phyloP scores from a whole-genome alignment of 2,113 vertebrate species.

The Ibidorhyncha struthersii region DNA sequence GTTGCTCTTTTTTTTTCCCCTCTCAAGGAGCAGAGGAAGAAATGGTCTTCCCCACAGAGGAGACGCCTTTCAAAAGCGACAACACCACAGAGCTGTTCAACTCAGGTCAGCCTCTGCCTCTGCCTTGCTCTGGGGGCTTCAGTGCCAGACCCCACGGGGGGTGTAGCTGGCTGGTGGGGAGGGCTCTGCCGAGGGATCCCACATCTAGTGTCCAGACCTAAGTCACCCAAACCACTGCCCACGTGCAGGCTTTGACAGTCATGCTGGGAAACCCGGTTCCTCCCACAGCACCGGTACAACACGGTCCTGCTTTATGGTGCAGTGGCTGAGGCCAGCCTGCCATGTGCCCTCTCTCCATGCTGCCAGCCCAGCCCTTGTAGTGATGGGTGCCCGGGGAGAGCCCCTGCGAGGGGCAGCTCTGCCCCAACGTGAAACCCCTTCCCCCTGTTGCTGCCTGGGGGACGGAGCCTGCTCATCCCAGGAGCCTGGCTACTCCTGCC shows the following conservation, averaged over 20 bases:
- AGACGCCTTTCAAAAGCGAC: conserved; percentile 77
- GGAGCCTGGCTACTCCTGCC: background rate
- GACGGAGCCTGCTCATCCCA: background rate
- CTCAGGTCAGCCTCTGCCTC: conserved; percentile 78
- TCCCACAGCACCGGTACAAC: background rate
- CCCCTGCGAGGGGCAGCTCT: background rate
- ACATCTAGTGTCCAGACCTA: background rate
- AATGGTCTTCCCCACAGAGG: conserved; percentile 46
- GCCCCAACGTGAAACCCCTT: background rate
- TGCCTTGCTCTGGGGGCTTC: background rate
- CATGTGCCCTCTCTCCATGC: rapidly evolving
- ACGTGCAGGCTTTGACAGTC: background rate
- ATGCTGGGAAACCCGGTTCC: background rate
- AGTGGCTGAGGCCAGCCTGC: background rate
- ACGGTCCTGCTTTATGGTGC: background rate
- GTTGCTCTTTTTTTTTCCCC: background rate
- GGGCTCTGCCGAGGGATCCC: background rate
- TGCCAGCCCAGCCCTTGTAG: background rate
- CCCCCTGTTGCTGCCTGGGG: background rate
- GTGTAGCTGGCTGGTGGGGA: background rate
- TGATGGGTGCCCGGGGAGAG: background rate
- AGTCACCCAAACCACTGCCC: background rate
- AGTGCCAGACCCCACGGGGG: background rate
- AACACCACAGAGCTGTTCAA: conserved; percentile 83
- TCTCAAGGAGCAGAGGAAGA: conserved; percentile 63